Conservation (phyloP, 2,888 invertebrate species). For the Pseudeuparius sepicola region DNA sequence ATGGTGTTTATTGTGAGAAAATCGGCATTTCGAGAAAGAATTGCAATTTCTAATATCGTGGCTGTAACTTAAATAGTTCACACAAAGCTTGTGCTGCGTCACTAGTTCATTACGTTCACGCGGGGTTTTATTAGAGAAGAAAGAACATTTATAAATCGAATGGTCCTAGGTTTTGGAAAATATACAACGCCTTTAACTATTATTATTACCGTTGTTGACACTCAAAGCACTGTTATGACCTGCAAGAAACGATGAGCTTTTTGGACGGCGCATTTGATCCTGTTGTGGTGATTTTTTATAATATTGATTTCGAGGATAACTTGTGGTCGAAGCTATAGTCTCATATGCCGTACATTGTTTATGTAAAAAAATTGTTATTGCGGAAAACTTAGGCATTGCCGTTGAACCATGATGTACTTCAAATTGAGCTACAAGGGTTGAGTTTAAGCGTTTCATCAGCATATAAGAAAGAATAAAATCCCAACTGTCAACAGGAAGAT, state of each 20-base stretch:
- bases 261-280: too few species aligned
- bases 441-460: neutral
- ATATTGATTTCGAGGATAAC: too few species aligned
- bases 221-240: too few species aligned
- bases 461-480: neutral
- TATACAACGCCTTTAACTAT: too few species aligned
- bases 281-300: too few species aligned
- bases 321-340: too few species aligned
- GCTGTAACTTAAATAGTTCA: neutral
- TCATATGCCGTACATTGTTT: neutral
- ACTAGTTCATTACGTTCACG: neutral
- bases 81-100: neutral
- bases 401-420: neutral
- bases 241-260: too few species aligned
- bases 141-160: neutral
- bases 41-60: neutral
- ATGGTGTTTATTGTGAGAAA: neutral
- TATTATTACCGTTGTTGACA: too few species aligned
- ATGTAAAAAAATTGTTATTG: neutral
- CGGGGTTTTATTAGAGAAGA: conserved; percentile 1
- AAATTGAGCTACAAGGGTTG: neutral
- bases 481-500: conserved; percentile 1
- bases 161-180: conserved; percentile 1
- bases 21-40: neutral
- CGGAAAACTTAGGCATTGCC: neutral